Evolutionary conservation across 1,140 invertebrate genomes (phyloP), one percentile per base, ranked within the genome.

Genomic region (Drosophila littoralis): DNA sequence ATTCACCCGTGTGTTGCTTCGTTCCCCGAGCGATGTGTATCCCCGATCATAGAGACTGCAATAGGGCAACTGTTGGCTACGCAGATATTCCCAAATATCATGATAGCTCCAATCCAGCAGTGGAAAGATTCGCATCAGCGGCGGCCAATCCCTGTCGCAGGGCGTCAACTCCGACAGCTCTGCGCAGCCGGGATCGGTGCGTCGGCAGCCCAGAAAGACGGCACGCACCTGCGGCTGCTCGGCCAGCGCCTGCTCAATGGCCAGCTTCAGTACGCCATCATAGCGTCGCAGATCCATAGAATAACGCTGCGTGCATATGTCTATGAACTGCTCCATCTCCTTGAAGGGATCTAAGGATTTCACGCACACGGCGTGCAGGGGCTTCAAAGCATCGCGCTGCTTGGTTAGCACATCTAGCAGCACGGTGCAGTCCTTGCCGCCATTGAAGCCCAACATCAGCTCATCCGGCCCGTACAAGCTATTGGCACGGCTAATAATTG

Each of bases 351-450:
- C 95, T 12, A 94, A 91, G 52, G 95, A 95, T 68, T 95, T 92
- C 42, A 98, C 96, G 83, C 97, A 97, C 1, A 97, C 88, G 10
- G 95, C 93, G 85, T 94, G 94, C 8, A 97, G 32, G 1, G 50
- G 76, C 52, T 77, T 65, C 58, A 46, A 40, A 10, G 35, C 22
- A 28, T 45, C 36, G 22, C 7, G 55, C 7, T 77, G n/a, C 32
- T 61, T 80, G 12, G 64, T 22, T 7, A 90, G n/a, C 22, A 99
- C 91, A 93, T 99, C 97, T 55, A 99, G 93, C 15, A 99, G 93
- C 1, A 96, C 97, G 6, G 97, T 98, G 90, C 98, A 99, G 93
- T 99, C 98, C 93, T 99, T 99, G 2, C 98, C 98, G 10, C 98
- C 98, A 93, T 99, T 99, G 88, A 99, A 99, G 65, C 97, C 96